Conservation (phyloP, 2,888 invertebrate species). For the Caenorhabditis sinica region DNA sequence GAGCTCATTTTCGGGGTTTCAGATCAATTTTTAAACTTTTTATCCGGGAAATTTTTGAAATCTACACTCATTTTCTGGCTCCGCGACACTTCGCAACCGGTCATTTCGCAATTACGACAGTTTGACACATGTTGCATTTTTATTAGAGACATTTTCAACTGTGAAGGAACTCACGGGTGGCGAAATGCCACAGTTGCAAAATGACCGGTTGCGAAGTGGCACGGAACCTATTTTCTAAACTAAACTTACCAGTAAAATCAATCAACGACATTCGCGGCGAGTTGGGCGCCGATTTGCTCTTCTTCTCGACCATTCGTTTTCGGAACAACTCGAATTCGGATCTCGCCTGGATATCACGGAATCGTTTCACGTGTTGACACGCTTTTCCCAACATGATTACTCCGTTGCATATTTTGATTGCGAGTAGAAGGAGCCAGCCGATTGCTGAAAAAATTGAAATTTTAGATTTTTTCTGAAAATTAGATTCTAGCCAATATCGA, state of each 20-base stretch:
- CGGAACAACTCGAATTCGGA: constrained; percentile 78
- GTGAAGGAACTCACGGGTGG: too few relatives aligned
- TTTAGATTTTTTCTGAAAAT: background rate
- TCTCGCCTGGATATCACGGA: constrained; percentile 79
- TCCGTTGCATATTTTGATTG: constrained; percentile 89
- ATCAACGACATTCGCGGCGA: constrained; percentile 84
- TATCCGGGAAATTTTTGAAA: too few relatives aligned
- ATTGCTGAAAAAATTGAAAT: constrained; percentile 64
- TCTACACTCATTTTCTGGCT: too few relatives aligned
- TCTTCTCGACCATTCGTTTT: constrained; percentile 77
- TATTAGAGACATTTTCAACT: too few relatives aligned
- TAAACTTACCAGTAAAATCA: constrained; percentile 78
- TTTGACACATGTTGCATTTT: too few relatives aligned
- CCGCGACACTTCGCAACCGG: too few relatives aligned
- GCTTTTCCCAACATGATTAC: constrained; percentile 94
- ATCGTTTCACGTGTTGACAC: constrained; percentile 90
- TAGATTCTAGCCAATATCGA: constrained; percentile 2
- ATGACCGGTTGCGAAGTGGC: too few relatives aligned
- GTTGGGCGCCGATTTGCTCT: constrained; percentile 83
- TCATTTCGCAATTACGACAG: too few relatives aligned
- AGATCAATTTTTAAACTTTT: too few relatives aligned
- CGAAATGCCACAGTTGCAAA: too few relatives aligned
- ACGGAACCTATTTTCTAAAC: too few relatives aligned
- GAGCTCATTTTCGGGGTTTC: too few relatives aligned
- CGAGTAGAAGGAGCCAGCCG: constrained; percentile 73